Evolutionary conservation across 2,888 invertebrate genomes (phyloP).

Genomic region (Mellilla xanthometata): DNA sequence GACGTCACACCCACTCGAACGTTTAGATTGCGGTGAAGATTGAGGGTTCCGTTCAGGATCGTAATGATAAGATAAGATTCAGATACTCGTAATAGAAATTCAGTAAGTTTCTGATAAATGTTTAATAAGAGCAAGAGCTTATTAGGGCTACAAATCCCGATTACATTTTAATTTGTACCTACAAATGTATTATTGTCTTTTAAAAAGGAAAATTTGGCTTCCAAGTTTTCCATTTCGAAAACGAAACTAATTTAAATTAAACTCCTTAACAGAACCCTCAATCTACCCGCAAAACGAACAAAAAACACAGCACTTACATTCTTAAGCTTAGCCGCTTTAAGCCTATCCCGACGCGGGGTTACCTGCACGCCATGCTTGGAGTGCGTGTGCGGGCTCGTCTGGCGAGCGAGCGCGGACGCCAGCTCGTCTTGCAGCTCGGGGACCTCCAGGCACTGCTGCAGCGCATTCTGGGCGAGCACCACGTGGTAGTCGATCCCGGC

Average conservation of each 20-base stretch:
- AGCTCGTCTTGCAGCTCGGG: constrained; percentile 95
- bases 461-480: constrained; percentile 96
- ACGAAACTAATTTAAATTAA: not conserved
- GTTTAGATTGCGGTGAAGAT: constrained; percentile 13
- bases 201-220: no score
- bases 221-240: no score
- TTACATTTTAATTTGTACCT: no score
- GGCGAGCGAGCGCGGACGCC: constrained; percentile 94
- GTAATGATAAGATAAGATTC: no score
- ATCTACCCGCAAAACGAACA: constrained; percentile 1
- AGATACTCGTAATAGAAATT: no score
- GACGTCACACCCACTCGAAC: constrained; percentile 31
- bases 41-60: constrained; percentile 7
- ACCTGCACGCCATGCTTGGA: constrained; percentile 93
- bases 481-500: constrained; percentile 99
- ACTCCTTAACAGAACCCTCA: not conserved
- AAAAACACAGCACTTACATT: constrained; percentile 59
- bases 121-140: no score
- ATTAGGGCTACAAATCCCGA: no score
- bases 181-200: no score
- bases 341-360: constrained; percentile 36
- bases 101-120: no score
- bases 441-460: constrained; percentile 94
- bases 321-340: constrained; percentile 71
- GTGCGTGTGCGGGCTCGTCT: constrained; percentile 94